These are phyloP conservation scores for Ephydatia muelleri DNA, from an alignment of 37 sponge, comb jelly and placozoan genomes.

Conservation along the genomic window DNA sequence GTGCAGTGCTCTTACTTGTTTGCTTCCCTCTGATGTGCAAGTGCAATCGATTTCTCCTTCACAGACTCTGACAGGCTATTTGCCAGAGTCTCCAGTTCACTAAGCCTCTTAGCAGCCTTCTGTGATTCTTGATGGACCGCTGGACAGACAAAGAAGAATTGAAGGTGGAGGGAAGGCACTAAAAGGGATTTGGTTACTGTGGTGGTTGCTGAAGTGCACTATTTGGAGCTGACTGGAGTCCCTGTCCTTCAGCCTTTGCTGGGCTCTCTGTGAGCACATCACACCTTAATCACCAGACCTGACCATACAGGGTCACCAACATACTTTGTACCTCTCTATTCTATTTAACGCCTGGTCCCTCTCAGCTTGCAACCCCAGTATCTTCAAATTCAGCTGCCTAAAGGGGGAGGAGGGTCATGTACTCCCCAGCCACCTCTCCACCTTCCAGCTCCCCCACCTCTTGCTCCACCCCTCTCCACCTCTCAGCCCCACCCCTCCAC, in stretches of 20 bases:
- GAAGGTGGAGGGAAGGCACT: not conserved
- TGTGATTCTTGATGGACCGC: not conserved
- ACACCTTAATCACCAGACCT: not conserved
- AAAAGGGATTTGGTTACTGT: not conserved
- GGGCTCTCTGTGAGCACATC: conserved; percentile 31
- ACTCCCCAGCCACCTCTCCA: not conserved
- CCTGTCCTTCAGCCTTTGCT: conserved; percentile 33
- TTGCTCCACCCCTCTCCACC: too few relatives aligned
- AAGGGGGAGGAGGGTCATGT: not conserved
- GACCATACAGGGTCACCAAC: not conserved
- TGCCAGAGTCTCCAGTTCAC: conserved; percentile 53
- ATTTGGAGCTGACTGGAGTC: conserved; percentile 31
- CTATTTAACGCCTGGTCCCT: conserved; percentile 39
- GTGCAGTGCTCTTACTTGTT: conserved; percentile 26
- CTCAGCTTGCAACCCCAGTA: conserved; percentile 45
- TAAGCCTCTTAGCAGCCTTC: conserved; percentile 16
- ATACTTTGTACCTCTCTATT: conserved; percentile 67
- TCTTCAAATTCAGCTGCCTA: conserved; percentile 47
- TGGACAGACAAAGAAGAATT: not conserved
- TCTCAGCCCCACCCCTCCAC: too few relatives aligned
- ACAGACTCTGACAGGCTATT: conserved; percentile 64
- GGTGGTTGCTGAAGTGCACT: not conserved
- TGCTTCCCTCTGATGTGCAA: conserved; percentile 54
- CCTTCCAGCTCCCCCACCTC: not conserved
- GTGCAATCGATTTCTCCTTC: conserved; percentile 58